Conservation (phyloP, 2,113 vertebrate species). For the Gymnogyps californianus region DNA sequence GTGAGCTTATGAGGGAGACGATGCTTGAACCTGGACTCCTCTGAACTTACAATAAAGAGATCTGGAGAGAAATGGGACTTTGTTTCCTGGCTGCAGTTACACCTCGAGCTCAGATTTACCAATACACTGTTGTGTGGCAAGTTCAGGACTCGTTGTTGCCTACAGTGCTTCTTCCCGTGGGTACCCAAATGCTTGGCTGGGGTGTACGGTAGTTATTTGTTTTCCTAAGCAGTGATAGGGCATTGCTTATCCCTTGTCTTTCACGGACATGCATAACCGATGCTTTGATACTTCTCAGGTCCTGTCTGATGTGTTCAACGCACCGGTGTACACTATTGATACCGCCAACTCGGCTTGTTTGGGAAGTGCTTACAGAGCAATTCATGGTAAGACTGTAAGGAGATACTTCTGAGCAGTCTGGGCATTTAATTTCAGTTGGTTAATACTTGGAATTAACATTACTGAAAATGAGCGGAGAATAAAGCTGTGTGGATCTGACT, state of each 20-base stretch:
- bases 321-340: constrained; percentile 87
- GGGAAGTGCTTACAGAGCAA: constrained; percentile 90
- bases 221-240: not conserved
- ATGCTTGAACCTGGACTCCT: not conserved
- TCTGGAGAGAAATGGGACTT: not conserved
- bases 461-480: not conserved
- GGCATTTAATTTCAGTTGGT: not conserved
- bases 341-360: constrained; percentile 89
- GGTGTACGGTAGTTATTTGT: not conserved
- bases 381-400: constrained; percentile 81
- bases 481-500: not conserved
- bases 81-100: not conserved
- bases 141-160: not conserved
- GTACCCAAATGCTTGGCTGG: not conserved
- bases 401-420: not conserved
- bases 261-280: not conserved
- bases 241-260: not conserved
- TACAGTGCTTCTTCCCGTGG: rapidly evolving
- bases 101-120: not conserved
- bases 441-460: not conserved
- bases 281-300: constrained; percentile 74
- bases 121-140: not conserved
- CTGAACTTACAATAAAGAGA: not conserved
- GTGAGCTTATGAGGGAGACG: not conserved
- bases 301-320: constrained; percentile 88